Conservation (phyloP, 1,140 invertebrate species). For the Lanistes nyassanus region DNA sequence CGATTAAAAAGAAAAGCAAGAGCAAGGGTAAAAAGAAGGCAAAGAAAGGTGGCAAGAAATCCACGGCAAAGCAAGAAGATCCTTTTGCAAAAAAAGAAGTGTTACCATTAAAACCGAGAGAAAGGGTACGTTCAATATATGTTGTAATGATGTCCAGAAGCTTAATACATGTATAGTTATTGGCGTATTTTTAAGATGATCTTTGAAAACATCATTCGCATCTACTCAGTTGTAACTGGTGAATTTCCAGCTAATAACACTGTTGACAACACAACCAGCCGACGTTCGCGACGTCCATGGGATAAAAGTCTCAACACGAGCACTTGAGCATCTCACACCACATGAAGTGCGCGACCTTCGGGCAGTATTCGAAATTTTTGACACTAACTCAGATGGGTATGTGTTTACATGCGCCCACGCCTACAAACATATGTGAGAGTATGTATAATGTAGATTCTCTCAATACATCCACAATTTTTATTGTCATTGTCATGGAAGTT, state of each 20-base stretch:
- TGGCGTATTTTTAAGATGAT: not conserved
- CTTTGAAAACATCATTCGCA: not conserved
- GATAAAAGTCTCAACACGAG: slow-evolving; percentile 57
- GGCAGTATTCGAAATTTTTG: slow-evolving; percentile 63
- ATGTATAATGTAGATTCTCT: no score
- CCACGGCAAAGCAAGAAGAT: slow-evolving; percentile 33
- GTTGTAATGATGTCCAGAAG: no score
- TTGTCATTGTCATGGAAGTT: no score
- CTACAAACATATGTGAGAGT: no score
- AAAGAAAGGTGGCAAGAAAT: slow-evolving; percentile 42
- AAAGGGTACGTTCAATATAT: slow-evolving; percentile 40
- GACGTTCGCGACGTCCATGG: slow-evolving; percentile 62
- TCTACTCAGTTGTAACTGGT: not conserved
- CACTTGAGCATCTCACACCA: slow-evolving; percentile 58
- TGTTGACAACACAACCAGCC: slow-evolving; percentile 57
- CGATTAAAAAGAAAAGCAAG: slow-evolving; percentile 51
- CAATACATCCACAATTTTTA: no score
- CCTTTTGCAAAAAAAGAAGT: slow-evolving; percentile 44
- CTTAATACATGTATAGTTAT: no score
- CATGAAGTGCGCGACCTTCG: slow-evolving; percentile 62
- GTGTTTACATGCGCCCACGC: not conserved
- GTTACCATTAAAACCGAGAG: slow-evolving; percentile 50
- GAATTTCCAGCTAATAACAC: slow-evolving; percentile 56
- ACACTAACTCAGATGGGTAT: slow-evolving; percentile 61
- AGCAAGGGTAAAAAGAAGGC: slow-evolving; percentile 43